Conservation (phyloP, 2,888 invertebrate species). For the Rotaria sp. region DNA sequence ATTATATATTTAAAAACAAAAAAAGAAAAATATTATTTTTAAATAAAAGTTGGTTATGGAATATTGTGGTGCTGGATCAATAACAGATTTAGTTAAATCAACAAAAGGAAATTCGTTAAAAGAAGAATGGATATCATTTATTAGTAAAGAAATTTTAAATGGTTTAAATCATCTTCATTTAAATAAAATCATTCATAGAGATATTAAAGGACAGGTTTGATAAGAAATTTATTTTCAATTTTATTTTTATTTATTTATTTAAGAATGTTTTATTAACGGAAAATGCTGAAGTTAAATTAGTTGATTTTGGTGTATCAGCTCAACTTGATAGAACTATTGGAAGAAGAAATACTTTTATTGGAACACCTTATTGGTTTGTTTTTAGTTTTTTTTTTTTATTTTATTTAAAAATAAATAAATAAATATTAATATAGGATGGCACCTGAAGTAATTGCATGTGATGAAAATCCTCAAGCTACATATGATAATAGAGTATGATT, state of each 20-base stretch:
- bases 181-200: constrained; percentile 96
- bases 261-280: constrained; percentile 91
- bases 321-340: constrained; percentile 98
- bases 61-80: constrained; percentile 97
- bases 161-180: constrained; percentile 93
- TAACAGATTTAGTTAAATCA: constrained; percentile 94
- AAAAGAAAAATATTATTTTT: too few species aligned
- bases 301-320: constrained; percentile 98
- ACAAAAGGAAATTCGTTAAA: constrained; percentile 94
- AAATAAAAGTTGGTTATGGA: constrained; percentile 81
- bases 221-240: not conserved
- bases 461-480: constrained; percentile 98
- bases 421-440: constrained; percentile 67
- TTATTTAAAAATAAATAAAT: not conserved
- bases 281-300: constrained; percentile 99
- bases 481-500: constrained; percentile 72
- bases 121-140: constrained; percentile 99
- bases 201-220: constrained; percentile 68
- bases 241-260: constrained; percentile 58
- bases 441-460: constrained; percentile 97
- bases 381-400: not conserved
- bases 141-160: constrained; percentile 79
- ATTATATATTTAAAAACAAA: too few species aligned
- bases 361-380: constrained; percentile 60
- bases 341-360: constrained; percentile 94